Evolutionary conservation across 2,113 vertebrate genomes (phyloP).

Genomic region (Spilogale gracilis): DNA sequence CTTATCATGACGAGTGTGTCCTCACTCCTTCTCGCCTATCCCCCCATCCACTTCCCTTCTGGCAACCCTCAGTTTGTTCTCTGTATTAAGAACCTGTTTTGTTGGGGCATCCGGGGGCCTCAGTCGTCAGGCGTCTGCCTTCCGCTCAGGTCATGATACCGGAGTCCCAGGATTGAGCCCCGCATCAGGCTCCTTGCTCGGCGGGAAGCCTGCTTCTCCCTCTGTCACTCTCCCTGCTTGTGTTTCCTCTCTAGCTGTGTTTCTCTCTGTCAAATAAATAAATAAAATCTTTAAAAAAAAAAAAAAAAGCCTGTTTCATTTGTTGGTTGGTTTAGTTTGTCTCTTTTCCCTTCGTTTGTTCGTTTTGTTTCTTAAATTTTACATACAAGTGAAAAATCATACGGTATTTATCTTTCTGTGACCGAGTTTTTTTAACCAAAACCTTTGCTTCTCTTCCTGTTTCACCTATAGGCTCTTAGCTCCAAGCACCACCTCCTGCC

Average conservation of each 20-base stretch:
- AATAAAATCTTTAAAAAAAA: too few species aligned
- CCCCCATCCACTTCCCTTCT: too few species aligned
- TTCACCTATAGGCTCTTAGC: not conserved
- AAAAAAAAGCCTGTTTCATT: too few species aligned
- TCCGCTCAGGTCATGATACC: too few species aligned
- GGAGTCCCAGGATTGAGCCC: too few species aligned
- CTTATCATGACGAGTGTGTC: not conserved
- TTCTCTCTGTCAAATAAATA: too few species aligned
- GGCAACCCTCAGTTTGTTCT: not conserved
- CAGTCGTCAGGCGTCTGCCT: too few species aligned
- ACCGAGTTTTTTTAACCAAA: not conserved
- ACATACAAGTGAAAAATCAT: not conserved
- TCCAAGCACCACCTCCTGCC: not conserved
- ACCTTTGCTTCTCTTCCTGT: not conserved
- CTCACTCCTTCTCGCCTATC: fast-evolving
- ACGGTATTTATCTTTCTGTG: not conserved
- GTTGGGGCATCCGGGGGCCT: not conserved
- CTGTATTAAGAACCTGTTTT: not conserved
- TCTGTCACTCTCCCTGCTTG: too few species aligned
- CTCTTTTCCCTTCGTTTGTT: not conserved
- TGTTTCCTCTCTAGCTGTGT: too few species aligned
- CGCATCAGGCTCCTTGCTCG: too few species aligned
- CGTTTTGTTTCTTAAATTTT: not conserved
- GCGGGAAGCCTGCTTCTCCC: too few species aligned
- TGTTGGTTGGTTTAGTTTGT: not conserved